phyloP scores from a whole-genome alignment of 2,888 invertebrate genomes.

The Balanococcus diminutus region DNA sequence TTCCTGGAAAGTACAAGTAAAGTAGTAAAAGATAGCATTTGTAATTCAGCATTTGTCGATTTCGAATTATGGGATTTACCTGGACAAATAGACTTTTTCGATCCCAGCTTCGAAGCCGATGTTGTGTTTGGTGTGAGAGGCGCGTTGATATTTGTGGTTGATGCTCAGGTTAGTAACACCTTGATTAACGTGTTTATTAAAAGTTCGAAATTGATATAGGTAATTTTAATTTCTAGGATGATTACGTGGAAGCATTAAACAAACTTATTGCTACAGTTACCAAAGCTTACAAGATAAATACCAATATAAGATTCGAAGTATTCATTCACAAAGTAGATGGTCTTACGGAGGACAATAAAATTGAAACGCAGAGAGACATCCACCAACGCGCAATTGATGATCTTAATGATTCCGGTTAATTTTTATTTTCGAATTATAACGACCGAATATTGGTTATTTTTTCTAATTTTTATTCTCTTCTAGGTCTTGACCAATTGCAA shows the following conservation, averaged over 20 bases:
- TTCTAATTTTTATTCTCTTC: background rate
- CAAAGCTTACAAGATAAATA: conserved; percentile 94
- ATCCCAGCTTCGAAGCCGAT: conserved; percentile 93
- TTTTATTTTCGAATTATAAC: conserved; percentile 26
- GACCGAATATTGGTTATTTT: background rate
- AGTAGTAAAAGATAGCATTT: conserved; percentile 97
- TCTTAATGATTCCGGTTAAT: conserved; percentile 78
- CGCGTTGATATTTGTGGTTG: conserved; percentile 97
- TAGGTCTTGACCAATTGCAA: conserved; percentile 81
- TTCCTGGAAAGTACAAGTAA: conserved; percentile 98
- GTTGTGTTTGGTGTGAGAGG: conserved; percentile 97
- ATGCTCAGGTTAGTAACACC: conserved; percentile 75
- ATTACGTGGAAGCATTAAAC: conserved; percentile 93
- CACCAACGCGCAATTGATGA: conserved; percentile 96
- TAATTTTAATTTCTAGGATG: conserved; percentile 74
- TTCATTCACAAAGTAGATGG: conserved; percentile 99
- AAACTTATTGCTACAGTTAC: conserved; percentile 92
- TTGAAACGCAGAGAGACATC: conserved; percentile 98
- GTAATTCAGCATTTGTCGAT: conserved; percentile 96
- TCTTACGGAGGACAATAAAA: conserved; percentile 97
- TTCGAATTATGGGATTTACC: conserved; percentile 99
- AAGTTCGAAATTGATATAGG: background rate
- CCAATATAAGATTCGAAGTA: conserved; percentile 94
- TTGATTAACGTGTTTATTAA: background rate
- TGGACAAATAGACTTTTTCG: conserved; percentile 97